Evolutionary conservation across 92 coral and sea anemone genomes (phyloP), one percentile per base, ranked within the genome.

Genomic region (Blastomussa wellsi): DNA sequence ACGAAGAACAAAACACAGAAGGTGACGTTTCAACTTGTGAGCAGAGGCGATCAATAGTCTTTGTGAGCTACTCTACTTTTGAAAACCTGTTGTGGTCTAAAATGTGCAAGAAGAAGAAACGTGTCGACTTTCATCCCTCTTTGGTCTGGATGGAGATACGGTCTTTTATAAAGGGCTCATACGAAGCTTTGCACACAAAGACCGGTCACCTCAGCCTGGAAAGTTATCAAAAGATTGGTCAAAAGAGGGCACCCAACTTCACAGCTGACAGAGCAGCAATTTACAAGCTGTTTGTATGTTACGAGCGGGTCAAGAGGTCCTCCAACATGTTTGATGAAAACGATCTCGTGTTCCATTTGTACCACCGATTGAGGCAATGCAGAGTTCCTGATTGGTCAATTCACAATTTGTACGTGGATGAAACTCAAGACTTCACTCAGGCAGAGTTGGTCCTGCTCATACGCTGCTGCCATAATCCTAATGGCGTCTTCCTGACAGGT

Each of bases 141-240:
- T 87, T 89, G 62, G 92, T 89, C 22, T 89, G 92, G 92, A 89
- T 89, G 35, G 92, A 89, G 89, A 89, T 89, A 74, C 42, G 89
- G 57, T 89, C 92, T 4, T 89, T 89, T 53, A 89, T 89, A 14
- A 89, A 89, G 70, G 92, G 92, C 37, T 89, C 92, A 10, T 85
- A 75, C 78, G 89, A 89, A 76, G 92, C 92, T 10, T 87, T 89
- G 38, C 92, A 85, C 71, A 85, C 78, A 33, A 66, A 80, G 31
- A 55, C 44, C 62, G 92, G 92, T 22, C 77, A 73, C 62, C 88
- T 89, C 53, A 79, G 86, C 55, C 59, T 80, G 48, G 92, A 89
- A 35, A 82, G 83, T 28, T 89, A 89, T 62, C 79, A 79, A 36
- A 59, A 72, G 35, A 76, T 89, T 29, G 92, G 92, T 31, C 79